Conservation (phyloP, 2,888 invertebrate species). For the Beris chalybata region DNA sequence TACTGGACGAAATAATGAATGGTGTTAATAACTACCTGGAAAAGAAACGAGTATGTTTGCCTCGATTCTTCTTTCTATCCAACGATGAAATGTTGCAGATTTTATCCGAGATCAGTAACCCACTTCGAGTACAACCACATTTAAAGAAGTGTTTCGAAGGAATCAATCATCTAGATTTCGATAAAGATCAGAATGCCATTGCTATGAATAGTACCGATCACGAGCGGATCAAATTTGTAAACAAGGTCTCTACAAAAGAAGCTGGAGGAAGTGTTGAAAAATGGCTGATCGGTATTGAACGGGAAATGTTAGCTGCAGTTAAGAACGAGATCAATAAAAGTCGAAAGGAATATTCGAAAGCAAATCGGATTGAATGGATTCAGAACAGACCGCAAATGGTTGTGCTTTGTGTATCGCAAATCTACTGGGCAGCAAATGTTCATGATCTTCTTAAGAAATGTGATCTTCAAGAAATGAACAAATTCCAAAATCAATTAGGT, state of each 20-base stretch:
- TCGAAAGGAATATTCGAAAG: slow-evolving; percentile 51
- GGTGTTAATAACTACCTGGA: slow-evolving; percentile 68
- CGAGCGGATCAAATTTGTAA: slow-evolving; percentile 61
- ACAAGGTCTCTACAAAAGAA: slow-evolving; percentile 59
- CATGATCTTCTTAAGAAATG: slow-evolving; percentile 59
- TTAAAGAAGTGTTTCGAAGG: slow-evolving; percentile 73
- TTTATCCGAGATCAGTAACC: slow-evolving; percentile 68
- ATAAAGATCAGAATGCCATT: slow-evolving; percentile 60
- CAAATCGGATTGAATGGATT: slow-evolving; percentile 60
- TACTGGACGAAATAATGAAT: slow-evolving; percentile 64
- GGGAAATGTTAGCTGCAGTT: slow-evolving; percentile 63
- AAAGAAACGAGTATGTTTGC: slow-evolving; percentile 66
- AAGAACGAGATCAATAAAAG: slow-evolving; percentile 56
- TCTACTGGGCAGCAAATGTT: slow-evolving; percentile 68
- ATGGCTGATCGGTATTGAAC: slow-evolving; percentile 67
- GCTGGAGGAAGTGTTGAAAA: slow-evolving; percentile 65
- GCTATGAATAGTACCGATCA: slow-evolving; percentile 64
- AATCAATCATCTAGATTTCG: slow-evolving; percentile 60
- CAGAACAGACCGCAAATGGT: slow-evolving; percentile 67
- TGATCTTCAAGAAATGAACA: slow-evolving; percentile 54
- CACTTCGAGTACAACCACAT: slow-evolving; percentile 63
- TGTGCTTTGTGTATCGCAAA: slow-evolving; percentile 62
- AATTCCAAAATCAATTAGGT: slow-evolving; percentile 55
- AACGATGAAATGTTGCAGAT: slow-evolving; percentile 75
- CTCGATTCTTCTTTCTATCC: slow-evolving; percentile 75